Base-by-base conservation (phyloP, 2,888 invertebrate genomes). In the Drosophila vallismaia region DNA sequence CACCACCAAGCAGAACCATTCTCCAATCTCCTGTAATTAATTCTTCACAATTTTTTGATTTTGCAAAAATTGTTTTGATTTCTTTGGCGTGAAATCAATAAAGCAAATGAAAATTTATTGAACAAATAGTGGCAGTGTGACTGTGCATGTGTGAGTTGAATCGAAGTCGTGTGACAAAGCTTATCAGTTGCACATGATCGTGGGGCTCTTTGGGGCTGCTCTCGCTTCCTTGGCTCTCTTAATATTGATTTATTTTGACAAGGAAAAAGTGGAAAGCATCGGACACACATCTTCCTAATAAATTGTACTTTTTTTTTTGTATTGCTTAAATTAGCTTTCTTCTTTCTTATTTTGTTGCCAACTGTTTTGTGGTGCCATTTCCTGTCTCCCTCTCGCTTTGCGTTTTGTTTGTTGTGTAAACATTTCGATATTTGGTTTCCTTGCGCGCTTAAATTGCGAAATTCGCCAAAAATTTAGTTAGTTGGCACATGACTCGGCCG, bases 141-240 rank as follows among this genome's bases (percentile, higher is more conserved):
- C 33, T 55, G 46, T 40, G 44, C 55, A 31, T 38, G 42, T 46
- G 48, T 50, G 29, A 40, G 33, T 67, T 26, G 53, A 67, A 55
- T 31, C 55, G 44, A 56, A 66, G 59, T 72, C 73, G 72, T 67
- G 67, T 73, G 74, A 74, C 74, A 73, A 33, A 52, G 71, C 79
- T 87, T 87, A 85, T 87, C 82, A 79, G 71, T 74, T 87, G 71
- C 83, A 82, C 83, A 87, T 84, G 83, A 84, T 82, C 81, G 84
- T 74, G 79, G 59, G 79, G 62, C 74, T 76, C 71, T 50, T 42
- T 10, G 9, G 33, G 33, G 36, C 6, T 12, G n/a, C 36, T 46
- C 24, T 9, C 38, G 24, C 9, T 33, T 14, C 19, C 14, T n/a
- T 10, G 14, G 9, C 9, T 29, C 42, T 63, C 52, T 46, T 49